phyloP scores from a whole-genome alignment of 2,113 vertebrate genomes.

The Orycteropus afer region DNA sequence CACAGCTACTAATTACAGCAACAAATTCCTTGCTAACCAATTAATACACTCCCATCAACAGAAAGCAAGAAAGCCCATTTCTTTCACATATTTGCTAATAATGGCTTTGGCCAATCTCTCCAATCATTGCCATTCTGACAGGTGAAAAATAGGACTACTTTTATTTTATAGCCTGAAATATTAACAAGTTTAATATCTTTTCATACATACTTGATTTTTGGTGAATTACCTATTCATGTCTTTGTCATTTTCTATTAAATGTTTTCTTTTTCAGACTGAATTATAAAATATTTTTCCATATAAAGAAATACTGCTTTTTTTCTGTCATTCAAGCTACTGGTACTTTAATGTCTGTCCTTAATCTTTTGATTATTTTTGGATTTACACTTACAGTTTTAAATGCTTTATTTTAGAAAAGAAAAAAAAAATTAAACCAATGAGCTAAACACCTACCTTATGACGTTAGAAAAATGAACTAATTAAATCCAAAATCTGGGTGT shows the following conservation, averaged over 20 bases:
- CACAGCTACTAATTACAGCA: no score
- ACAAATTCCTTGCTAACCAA: neutral
- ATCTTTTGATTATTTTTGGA: neutral
- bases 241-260: neutral
- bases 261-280: neutral
- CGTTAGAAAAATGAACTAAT: neutral
- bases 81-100: neutral
- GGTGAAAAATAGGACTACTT: neutral
- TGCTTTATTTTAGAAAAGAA: slow-evolving; percentile 22
- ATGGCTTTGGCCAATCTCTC: neutral
- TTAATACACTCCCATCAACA: neutral
- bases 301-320: neutral
- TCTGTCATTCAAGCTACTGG: neutral
- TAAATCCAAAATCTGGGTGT: neutral
- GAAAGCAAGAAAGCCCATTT: neutral
- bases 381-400: slow-evolving; percentile 13
- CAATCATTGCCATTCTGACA: neutral
- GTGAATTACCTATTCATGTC: neutral
- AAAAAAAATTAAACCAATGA: neutral
- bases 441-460: neutral
- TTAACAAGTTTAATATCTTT: neutral
- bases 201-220: neutral
- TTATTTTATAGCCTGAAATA: neutral
- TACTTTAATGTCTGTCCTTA: neutral
- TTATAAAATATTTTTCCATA: neutral